phyloP scores from a whole-genome alignment of 2,113 vertebrate genomes.

The Eonycteris spelaea region DNA sequence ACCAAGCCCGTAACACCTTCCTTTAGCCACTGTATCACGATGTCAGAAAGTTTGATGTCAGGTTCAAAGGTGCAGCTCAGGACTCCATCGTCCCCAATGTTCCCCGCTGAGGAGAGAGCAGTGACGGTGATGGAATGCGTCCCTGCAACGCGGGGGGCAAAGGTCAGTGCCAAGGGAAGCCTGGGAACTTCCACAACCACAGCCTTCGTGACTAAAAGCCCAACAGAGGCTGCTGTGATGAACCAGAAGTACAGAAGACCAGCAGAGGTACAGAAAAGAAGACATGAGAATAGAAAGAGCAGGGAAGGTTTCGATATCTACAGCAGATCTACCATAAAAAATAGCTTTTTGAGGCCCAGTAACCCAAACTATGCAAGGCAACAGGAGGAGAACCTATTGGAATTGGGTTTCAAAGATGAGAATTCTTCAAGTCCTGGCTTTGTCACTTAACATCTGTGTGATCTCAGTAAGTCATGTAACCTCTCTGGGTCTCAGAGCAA shows the following conservation, averaged over 20 bases:
- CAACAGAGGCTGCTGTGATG: neutral
- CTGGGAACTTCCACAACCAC: neutral
- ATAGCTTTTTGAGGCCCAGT: neutral
- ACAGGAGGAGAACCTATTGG: neutral
- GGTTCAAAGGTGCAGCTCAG: slow-evolving; percentile 81
- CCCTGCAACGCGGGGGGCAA: slow-evolving; percentile 60
- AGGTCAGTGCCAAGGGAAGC: neutral
- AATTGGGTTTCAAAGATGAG: neutral
- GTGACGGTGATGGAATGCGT: slow-evolving; percentile 69
- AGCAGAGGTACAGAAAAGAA: neutral
- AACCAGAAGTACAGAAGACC: neutral
- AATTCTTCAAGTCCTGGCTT: slow-evolving; percentile 3
- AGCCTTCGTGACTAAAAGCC: neutral
- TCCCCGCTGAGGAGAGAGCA: slow-evolving; percentile 40
- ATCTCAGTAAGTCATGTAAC: neutral
- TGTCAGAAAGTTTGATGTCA: slow-evolving; percentile 51
- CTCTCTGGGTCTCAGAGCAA: neutral
- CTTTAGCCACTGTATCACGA: slow-evolving; percentile 81
- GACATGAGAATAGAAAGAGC: neutral
- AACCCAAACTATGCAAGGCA: neutral
- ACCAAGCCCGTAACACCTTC: slow-evolving; percentile 70
- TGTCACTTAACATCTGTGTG: neutral
- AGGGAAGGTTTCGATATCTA: neutral
- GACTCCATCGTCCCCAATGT: slow-evolving; percentile 64
- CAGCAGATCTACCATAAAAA: neutral